These are phyloP conservation scores for Pogonocherus hispidulus DNA, from an alignment of 2,888 invertebrate genomes.

Conservation along the genomic window DNA sequence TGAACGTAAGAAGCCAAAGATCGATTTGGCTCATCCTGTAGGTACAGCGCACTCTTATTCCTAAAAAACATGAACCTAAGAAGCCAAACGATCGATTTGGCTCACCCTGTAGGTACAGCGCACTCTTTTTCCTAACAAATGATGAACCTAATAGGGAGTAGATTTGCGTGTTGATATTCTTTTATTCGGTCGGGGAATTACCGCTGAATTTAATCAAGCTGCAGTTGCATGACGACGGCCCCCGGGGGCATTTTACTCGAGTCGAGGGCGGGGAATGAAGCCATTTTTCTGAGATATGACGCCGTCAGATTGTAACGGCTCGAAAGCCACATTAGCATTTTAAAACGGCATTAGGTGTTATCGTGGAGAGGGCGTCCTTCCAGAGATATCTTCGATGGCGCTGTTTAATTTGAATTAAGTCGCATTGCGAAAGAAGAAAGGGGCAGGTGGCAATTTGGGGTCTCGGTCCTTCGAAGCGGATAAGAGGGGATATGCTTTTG, in stretches of 20 bases:
- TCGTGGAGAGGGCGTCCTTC: constrained; percentile 9
- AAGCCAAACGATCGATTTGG: no score
- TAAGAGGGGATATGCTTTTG: neutral
- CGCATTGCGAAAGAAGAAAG: neutral
- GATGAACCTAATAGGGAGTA: no score
- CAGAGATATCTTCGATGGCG: neutral
- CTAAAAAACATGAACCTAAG: no score
- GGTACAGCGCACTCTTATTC: no score
- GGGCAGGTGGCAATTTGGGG: neutral
- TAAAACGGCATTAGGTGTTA: constrained; percentile 33
- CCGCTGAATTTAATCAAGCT: constrained; percentile 49
- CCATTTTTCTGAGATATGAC: constrained; percentile 47
- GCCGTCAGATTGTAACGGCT: constrained; percentile 47
- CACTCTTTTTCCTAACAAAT: no score
- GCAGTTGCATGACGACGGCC: constrained; percentile 46
- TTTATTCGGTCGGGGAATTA: constrained; percentile 40
- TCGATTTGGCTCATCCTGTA: no score
- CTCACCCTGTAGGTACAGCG: no score
- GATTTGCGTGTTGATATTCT: constrained; percentile 35
- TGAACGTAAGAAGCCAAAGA: no score
- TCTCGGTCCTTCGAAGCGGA: neutral
- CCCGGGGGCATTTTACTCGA: constrained; percentile 42
- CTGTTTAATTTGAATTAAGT: constrained; percentile 26
- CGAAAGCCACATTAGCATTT: constrained; percentile 46
- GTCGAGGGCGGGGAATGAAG: constrained; percentile 41